These are phyloP conservation scores for Mareca penelope DNA, from an alignment of 2,797 vertebrate genomes.

Conservation along the genomic window DNA sequence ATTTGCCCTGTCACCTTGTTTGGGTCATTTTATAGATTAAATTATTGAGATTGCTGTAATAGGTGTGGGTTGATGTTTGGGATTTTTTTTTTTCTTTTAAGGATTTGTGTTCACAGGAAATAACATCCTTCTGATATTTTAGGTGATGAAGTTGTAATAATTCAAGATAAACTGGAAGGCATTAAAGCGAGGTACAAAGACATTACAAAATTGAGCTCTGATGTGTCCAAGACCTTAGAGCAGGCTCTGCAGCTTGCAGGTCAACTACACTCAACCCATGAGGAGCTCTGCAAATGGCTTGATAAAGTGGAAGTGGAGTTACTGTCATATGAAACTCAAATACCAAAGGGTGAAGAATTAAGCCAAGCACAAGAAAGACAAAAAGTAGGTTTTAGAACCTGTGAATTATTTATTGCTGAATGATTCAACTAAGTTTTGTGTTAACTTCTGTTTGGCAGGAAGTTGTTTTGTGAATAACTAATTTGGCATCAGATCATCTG, in stretches of 20 bases:
- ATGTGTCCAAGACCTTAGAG: constrained; percentile 88
- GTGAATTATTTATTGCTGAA: background rate
- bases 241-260: constrained; percentile 86
- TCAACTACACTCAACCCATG: constrained; percentile 83
- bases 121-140: constrained; percentile 65
- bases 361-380: constrained; percentile 85
- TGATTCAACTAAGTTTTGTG: background rate
- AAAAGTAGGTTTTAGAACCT: constrained; percentile 80
- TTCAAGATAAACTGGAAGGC: constrained; percentile 96
- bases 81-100: background rate
- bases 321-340: constrained; percentile 80
- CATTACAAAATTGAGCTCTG: constrained; percentile 86
- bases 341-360: constrained; percentile 83
- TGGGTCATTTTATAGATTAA: background rate
- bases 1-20: background rate
- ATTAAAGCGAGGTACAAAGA: constrained; percentile 94
- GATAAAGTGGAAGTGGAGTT: constrained; percentile 86
- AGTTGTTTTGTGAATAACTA: background rate
- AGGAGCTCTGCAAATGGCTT: constrained; percentile 88
- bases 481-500: background rate
- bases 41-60: background rate
- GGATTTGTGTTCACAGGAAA: background rate
- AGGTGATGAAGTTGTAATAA: constrained; percentile 97
- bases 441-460: background rate
- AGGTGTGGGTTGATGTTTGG: background rate